Evolutionary conservation across 2,888 invertebrate species (phyloP).

Genomic region (Watsonalla binaria): DNA sequence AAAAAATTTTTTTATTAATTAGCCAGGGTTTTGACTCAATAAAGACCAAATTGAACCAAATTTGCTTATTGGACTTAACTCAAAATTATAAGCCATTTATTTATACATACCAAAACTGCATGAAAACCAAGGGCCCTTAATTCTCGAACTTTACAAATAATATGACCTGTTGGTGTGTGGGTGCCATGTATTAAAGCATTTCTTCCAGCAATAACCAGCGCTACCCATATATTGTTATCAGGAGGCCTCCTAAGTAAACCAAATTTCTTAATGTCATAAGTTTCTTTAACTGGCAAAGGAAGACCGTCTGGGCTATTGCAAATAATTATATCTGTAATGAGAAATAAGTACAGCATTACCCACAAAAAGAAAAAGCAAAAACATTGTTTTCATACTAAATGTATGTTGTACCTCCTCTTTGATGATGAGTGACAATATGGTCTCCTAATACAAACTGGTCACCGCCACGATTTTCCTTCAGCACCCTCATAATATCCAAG

Average conservation of each 20-base stretch:
- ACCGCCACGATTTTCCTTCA: conserved; percentile 70
- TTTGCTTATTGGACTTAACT: background rate
- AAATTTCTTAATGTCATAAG: conserved; percentile 69
- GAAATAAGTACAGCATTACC: conserved; percentile 4
- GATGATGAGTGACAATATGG: conserved; percentile 84
- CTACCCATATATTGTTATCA: conserved; percentile 71
- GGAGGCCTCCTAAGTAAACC: conserved; percentile 58
- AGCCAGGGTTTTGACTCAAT: too few species aligned
- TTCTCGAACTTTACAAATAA: conserved; percentile 81
- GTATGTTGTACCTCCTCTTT: conserved; percentile 74
- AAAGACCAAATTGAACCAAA: conserved; percentile 1
- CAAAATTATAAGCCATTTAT: background rate
- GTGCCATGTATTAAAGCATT: conserved; percentile 78
- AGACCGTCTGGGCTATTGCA: conserved; percentile 74
- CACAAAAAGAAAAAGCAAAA: conserved; percentile 1
- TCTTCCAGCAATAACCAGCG: conserved; percentile 79
- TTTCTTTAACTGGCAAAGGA: conserved; percentile 62
- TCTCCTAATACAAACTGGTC: conserved; percentile 64
- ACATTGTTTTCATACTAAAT: background rate
- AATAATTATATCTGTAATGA: conserved; percentile 77
- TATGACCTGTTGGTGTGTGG: conserved; percentile 74
- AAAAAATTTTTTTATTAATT: too few species aligned
- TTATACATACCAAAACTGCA: conserved; percentile 71
- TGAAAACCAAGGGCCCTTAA: conserved; percentile 79
- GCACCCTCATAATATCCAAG: conserved; percentile 74